Conservation (phyloP, 2,113 vertebrate genomes). For the Alexandromys fortis region DNA sequence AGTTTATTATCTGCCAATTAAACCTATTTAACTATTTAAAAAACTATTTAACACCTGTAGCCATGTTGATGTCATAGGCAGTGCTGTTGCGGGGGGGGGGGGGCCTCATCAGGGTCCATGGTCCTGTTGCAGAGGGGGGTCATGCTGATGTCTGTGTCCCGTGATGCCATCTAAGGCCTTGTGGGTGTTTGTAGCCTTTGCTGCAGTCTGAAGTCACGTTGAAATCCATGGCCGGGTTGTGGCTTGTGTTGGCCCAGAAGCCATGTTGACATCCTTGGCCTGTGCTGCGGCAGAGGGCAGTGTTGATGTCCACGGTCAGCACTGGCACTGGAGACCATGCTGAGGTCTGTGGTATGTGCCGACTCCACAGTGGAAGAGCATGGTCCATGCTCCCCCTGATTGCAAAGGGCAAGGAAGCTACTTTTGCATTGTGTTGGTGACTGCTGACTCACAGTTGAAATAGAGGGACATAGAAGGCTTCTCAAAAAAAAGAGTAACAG, state of each 20-base stretch:
- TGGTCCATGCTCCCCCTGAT: neutral
- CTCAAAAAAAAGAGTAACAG: neutral
- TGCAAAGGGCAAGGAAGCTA: neutral
- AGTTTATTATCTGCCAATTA: neutral
- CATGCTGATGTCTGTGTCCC: too few species aligned
- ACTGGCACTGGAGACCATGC: neutral
- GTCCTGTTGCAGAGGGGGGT: too few species aligned
- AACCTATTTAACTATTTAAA: neutral
- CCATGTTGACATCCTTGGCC: neutral
- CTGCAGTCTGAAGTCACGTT: neutral
- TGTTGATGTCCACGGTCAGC: neutral
- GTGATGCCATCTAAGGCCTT: too few species aligned
- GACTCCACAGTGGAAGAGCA: neutral
- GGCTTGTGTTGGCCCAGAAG: neutral
- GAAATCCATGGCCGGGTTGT: neutral
- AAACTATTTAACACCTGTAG: neutral
- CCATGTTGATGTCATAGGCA: too few species aligned
- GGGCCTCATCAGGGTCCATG: too few species aligned
- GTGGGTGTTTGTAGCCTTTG: neutral
- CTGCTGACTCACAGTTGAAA: neutral
- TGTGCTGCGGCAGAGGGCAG: neutral
- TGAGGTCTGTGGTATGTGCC: neutral
- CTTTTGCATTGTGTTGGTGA: neutral
- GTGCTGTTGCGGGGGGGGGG: fast-evolving
- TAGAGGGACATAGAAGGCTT: neutral